Evolutionary conservation across 2,113 vertebrate genomes (phyloP), one percentile per base, ranked within the genome.

Genomic region (Misgurnus mizolepis): DNA sequence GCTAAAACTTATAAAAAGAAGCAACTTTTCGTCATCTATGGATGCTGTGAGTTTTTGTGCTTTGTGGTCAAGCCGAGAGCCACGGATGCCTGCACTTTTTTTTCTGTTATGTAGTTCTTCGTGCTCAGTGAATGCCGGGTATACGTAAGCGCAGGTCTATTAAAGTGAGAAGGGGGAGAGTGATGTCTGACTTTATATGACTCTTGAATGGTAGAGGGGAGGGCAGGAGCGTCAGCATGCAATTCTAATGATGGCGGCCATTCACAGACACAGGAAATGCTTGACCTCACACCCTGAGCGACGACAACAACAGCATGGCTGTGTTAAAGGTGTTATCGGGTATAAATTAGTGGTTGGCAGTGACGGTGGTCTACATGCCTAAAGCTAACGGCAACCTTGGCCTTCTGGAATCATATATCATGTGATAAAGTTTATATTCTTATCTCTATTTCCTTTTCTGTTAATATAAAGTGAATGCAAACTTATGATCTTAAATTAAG

Each of bases 281-380:
- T 92, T 92, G 90, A 90, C 90, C 90, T 92, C 87, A 89, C 91
- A 91, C 89, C 88, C 90, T 88, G 87, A 88, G 88, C 90, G 90
- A 91, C 87, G 83, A 88, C 85, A 85, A 90, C 90, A 92, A 90
- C 87, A 83, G 90, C 79, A 88, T 87, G 88, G 88, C 92, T 92
- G 90, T 92, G 89, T 92, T 91, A 89, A 90, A 89, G 88, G 89
- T 91, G 90, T 93, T 91, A 93, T 92, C 91, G 90, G 90, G 89
- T 85, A 89, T 90, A 91, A 15, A 93, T 92, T 91, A 89, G 82
- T 83, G 86, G 82, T 89, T 90, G 90, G 90, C 90, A 90, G 79
- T 88, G 86, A 82, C 68, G 86, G 34, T 45, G 79, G 76, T 85
- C 81, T 83, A 70, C 76, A 15, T 88, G 84, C 84, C 73, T 87